Percentiles rank a stretch among this genome's conserved stretches.
These are phyloP conservation scores for Ophioninae sp. DNA, from an alignment of 2,888 invertebrate genomes.

Conservation along the genomic window DNA sequence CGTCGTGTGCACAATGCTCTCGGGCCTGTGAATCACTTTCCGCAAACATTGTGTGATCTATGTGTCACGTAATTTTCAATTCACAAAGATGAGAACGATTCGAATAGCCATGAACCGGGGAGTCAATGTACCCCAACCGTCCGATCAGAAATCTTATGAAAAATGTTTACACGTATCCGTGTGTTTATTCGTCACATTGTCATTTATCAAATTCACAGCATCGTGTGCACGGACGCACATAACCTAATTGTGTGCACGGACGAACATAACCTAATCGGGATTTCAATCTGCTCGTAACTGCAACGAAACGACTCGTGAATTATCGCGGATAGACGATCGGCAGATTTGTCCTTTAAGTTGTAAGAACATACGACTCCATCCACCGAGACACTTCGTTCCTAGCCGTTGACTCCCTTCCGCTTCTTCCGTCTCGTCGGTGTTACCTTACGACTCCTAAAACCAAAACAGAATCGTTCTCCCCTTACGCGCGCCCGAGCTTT, in stretches of 20 bases:
- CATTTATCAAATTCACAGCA: not conserved
- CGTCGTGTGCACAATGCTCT: conserved; percentile 83
- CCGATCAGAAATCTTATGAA: conserved; percentile 31
- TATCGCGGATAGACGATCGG: not conserved
- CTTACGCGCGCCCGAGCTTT: conserved; percentile 1
- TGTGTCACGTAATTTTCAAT: conserved; percentile 32
- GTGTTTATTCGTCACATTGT: too few relatives aligned
- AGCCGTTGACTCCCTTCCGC: conserved; percentile 5
- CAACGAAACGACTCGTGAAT: not conserved
- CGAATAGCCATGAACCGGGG: conserved; percentile 66
- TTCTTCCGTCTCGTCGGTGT: not conserved
- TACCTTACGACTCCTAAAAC: conserved; percentile 6
- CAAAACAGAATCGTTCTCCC: not conserved
- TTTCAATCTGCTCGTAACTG: not conserved
- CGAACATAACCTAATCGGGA: not conserved
- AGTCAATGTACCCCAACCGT: conserved; percentile 64
- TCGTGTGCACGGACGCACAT: not conserved
- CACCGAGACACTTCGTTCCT: conserved; percentile 28
- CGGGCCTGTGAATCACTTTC: conserved; percentile 17
- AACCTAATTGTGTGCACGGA: too few relatives aligned
- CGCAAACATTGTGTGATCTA: conserved; percentile 70
- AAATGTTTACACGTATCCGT: too few relatives aligned
- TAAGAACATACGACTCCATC: not conserved
- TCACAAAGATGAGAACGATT: conserved; percentile 17
- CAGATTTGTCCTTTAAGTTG: not conserved